A percentile compares a stretch with the other conserved stretches of the same genome.
These are phyloP conservation scores for Hoplodrina ambigua DNA, from an alignment of 2,888 invertebrate genomes.

Conservation along the genomic window DNA sequence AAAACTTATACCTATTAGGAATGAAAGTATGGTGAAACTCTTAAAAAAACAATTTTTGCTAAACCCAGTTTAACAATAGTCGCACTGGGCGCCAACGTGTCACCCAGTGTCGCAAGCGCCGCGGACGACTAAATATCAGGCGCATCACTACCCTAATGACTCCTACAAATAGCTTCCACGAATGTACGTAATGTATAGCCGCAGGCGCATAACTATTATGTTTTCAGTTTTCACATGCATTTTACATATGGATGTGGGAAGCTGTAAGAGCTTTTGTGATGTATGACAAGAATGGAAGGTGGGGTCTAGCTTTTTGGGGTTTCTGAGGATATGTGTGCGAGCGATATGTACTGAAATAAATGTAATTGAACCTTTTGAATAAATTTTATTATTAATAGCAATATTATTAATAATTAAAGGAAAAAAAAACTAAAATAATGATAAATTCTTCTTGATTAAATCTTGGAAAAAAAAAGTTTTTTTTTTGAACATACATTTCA, in stretches of 20 bases:
- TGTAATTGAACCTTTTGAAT: too few relatives aligned
- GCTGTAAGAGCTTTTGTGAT: background rate
- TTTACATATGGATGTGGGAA: constrained; percentile 41
- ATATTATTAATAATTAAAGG: too few relatives aligned
- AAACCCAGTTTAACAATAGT: constrained; percentile 43
- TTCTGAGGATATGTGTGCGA: too few relatives aligned
- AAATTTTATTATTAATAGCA: too few relatives aligned
- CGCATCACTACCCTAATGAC: constrained; percentile 85
- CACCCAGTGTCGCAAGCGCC: constrained; percentile 79
- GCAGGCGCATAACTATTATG: constrained; percentile 34
- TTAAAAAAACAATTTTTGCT: background rate
- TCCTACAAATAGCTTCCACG: constrained; percentile 75
- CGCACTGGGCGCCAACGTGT: constrained; percentile 73
- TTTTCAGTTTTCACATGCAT: constrained; percentile 55
- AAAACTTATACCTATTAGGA: too few relatives aligned
- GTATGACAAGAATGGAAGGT: background rate
- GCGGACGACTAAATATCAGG: constrained; percentile 83
- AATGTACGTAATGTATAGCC: constrained; percentile 51
- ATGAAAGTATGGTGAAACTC: too few relatives aligned
- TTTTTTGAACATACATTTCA: too few relatives aligned
- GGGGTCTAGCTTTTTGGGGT: too few relatives aligned
- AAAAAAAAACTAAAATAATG: too few relatives aligned
- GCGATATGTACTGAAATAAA: too few relatives aligned
- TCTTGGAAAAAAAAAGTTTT: too few relatives aligned
- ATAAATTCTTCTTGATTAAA: too few relatives aligned